Base-by-base conservation (phyloP, 2,797 vertebrate genomes). In the Rousettus madagascariensis region DNA sequence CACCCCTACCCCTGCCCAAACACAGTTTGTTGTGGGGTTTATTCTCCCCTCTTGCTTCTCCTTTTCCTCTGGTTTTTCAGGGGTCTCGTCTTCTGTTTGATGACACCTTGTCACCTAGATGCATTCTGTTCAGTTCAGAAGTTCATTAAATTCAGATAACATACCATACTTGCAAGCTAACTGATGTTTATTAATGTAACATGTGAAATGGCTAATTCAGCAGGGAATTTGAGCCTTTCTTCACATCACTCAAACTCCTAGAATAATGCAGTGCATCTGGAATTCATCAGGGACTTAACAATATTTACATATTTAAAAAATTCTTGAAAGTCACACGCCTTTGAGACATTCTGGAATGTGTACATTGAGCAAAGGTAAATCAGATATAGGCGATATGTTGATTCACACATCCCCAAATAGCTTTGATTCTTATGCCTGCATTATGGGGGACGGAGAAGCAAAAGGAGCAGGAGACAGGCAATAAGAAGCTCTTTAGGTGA, bases 271-370 rank as follows among this genome's bases (percentile, higher is more conserved):
- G 51, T 69, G 33, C 65, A 82, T 72, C 68, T 91, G 55, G 72
- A 91, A 97, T 68, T 97, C 96, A 97, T 78, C 74, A 89, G 53
- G 84, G 84, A 41, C 63, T 91, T 97, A 97, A 96, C 95, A 90
- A 96, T 94, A 96, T 96, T 97, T 95, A 97, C 96, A 97, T 97
- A 97, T 61, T 97, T 91, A 92, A 95, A 92, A 82, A 96, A 90
- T 98, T 97, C 97, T 98, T 98, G 95, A 87, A 98, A 98, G 96
- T 97, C 97, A 95, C 74, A 84, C 77, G 87, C 83, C 97, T 96
- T 66, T 95, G 91, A 75, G 85, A 97, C 95, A 96, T 87, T 93
- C 82, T 75, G 75, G 78, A 55, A 1, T 90, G 96, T 96, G 88
- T 53, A 43, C 93, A 94, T 33, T 83, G 63, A 51, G 95, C 74